Conservation (phyloP, 1,140 invertebrate genomes). For the Prorops nasuta region DNA sequence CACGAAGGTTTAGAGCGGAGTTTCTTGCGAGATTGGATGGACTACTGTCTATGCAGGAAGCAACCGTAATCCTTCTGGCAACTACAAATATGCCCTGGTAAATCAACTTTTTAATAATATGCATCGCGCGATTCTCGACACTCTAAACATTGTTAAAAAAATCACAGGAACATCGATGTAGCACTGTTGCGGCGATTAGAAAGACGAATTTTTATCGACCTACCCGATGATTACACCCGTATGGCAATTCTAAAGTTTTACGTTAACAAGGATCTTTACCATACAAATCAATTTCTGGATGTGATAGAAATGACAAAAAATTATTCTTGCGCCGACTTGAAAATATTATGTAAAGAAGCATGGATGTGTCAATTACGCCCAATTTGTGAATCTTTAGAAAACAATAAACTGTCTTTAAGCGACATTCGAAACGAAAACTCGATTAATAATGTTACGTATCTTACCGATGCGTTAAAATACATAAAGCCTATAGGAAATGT, state of each 20-base stretch:
- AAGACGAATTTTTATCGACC: slow-evolving; percentile 79
- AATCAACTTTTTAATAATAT: slow-evolving; percentile 17
- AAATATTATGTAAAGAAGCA: slow-evolving; percentile 84
- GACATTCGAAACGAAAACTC: slow-evolving; percentile 27
- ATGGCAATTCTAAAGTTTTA: slow-evolving; percentile 66
- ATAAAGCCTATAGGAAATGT: slow-evolving; percentile 34
- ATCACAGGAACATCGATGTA: slow-evolving; percentile 78
- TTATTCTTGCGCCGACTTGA: slow-evolving; percentile 89
- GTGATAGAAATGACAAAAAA: slow-evolving; percentile 68
- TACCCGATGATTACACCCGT: slow-evolving; percentile 69
- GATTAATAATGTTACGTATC: slow-evolving; percentile 23
- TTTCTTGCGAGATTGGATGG: slow-evolving; percentile 92
- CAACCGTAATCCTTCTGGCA: slow-evolving; percentile 76
- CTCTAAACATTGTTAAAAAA: slow-evolving; percentile 1
- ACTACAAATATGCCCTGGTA: slow-evolving; percentile 91
- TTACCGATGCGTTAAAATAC: slow-evolving; percentile 27
- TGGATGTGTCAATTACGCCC: slow-evolving; percentile 64
- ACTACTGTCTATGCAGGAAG: slow-evolving; percentile 55
- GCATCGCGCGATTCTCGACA: slow-evolving; percentile 7
- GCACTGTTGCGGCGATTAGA: slow-evolving; percentile 86
- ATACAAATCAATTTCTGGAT: slow-evolving; percentile 51
- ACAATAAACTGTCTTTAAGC: slow-evolving; percentile 22
- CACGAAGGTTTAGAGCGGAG: slow-evolving; percentile 88
- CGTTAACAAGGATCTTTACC: slow-evolving; percentile 41
- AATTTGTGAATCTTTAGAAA: slow-evolving; percentile 34